Evolutionary conservation across 2,888 invertebrate genomes (phyloP), one percentile per base, ranked within the genome.

Genomic region (Pristionchus arcanus): DNA sequence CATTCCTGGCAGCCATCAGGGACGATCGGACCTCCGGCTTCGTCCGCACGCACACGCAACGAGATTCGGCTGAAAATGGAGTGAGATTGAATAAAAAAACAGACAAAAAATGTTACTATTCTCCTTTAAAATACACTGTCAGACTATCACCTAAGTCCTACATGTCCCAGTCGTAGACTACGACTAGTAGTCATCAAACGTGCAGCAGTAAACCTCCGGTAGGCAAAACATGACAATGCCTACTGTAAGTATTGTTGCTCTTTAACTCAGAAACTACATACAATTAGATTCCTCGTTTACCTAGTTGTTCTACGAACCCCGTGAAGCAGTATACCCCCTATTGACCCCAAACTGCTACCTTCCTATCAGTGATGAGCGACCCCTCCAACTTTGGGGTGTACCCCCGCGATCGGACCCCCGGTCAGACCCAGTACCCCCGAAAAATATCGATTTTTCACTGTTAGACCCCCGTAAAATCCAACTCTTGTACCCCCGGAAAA

Each of bases 11-110:
- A 19, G 93, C 93, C 31, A 92, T 77, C 63, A 94, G 89, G 9
- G 94, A 94, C 19, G 92, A 93, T 28, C 93, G 87, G 0, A 92
- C 91, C 90, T 94, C 94, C 25, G 94, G 94, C 77, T 94, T 94
- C 49, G 94, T 94, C 15, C 94, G 91, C 19, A 94, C 91, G 15
- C 92, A 92, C 0, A 92, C 91, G 86, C 93, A 94, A 15, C 93
- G 90, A 25, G 92, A 91, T 11, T 90, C 91, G 83, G 91, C 92
- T 92, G 90, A 31, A 91, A 89, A 71, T 55, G 28, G n/a, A 59
- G 49, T 63, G 34, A 16, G 19, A 88, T 83, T 25, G 77, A 74
- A 34, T 81, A 37, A n/a, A 28, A 3, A 37, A 16, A 81, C 34
- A 4, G n/a, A 21, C 34, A 37, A 81, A 59, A 59, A 21, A 59